A percentile compares a stretch with the other conserved stretches of the same genome.
phyloP scores from a whole-genome alignment of 1,140 invertebrate genomes.

The Drosophila sulfurigaster region DNA sequence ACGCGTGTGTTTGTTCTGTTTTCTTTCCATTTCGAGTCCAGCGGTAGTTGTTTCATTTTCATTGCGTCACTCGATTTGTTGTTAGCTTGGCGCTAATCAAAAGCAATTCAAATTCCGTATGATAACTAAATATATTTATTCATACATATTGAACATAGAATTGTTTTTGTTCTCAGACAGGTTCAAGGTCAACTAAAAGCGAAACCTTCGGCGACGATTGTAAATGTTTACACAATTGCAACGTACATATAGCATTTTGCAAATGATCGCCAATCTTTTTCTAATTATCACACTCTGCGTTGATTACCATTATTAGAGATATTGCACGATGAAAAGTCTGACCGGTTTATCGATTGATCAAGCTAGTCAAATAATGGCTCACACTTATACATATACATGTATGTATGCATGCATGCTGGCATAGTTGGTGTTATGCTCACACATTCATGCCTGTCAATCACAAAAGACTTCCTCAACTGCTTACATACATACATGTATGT shows the following conservation, averaged over 20 bases:
- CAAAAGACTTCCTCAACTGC: constrained; percentile 39
- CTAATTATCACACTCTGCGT: constrained; percentile 22
- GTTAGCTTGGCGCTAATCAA: constrained; percentile 19
- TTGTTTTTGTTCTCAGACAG: constrained; percentile 33
- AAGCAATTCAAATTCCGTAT: constrained; percentile 38
- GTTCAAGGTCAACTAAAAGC: constrained; percentile 59
- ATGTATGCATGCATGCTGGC: not conserved
- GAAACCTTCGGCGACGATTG: constrained; percentile 20
- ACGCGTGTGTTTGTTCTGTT: constrained; percentile 2
- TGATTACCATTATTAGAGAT: constrained; percentile 22
- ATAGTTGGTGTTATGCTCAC: no score
- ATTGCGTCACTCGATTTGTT: constrained; percentile 55
- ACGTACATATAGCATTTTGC: not conserved
- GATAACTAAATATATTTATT: constrained; percentile 10
- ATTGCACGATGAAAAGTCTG: constrained; percentile 7
- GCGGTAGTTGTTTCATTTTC: constrained; percentile 24
- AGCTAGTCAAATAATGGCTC: constrained; percentile 22
- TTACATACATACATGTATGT: not conserved
- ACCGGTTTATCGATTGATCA: constrained; percentile 34
- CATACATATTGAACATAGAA: not conserved
- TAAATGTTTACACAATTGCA: constrained; percentile 18
- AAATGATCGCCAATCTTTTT: constrained; percentile 25
- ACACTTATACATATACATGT: constrained; percentile 3
- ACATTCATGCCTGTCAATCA: constrained; percentile 2
- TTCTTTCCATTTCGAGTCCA: not conserved